Conservation (phyloP, 2,797 vertebrate species). For the Alca torda region DNA sequence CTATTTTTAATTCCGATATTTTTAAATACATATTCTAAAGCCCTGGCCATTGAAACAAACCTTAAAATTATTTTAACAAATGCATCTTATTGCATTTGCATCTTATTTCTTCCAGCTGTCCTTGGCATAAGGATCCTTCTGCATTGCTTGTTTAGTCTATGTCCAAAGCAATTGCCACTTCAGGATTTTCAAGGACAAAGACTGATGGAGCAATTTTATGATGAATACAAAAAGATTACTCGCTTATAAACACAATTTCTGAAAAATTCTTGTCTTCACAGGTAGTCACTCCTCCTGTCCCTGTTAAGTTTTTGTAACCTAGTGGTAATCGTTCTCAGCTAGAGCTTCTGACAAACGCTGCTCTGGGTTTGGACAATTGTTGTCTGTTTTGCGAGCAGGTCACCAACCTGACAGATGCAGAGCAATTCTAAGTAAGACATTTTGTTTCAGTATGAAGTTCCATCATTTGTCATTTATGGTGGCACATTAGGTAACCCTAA, state of each 20-base stretch:
- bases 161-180: constrained; percentile 37
- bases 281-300: neutral
- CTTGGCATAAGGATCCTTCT: neutral
- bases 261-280: neutral
- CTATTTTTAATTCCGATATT: neutral
- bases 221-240: neutral
- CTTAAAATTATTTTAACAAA: neutral
- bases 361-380: neutral
- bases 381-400: neutral
- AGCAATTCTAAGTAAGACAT: neutral
- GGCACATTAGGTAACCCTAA: neutral
- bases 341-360: neutral
- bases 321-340: neutral
- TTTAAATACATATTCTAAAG: neutral
- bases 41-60: neutral
- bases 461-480: neutral
- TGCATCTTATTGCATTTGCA: no score
- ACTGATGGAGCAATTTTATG: neutral
- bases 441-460: neutral
- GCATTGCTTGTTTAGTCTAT: neutral
- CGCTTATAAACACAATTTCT: neutral
- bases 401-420: neutral
- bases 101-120: constrained; percentile 10
- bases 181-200: constrained; percentile 29
- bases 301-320: neutral